Percentiles rank a stretch among this genome's conserved stretches.
Conservation (phyloP, 1,140 invertebrate genomes). For the Stenopsyche tienmushanensis region DNA sequence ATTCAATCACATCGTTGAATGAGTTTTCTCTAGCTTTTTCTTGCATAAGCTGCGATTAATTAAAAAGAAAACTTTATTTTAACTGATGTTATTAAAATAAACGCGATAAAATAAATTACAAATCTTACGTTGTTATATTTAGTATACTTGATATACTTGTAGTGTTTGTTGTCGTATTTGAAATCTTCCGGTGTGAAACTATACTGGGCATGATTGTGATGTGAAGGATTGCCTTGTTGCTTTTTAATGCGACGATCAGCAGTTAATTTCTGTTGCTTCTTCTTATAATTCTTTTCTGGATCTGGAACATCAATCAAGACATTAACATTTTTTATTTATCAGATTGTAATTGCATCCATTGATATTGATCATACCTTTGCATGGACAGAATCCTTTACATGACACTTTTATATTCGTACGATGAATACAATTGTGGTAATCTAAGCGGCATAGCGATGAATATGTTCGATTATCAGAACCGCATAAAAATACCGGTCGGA, state of each 20-base stretch:
- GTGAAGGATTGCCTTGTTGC: constrained; percentile 23
- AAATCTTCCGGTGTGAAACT: constrained; percentile 75
- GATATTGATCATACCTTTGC: constrained; percentile 62
- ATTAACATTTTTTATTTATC: background rate
- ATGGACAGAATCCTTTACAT: constrained; percentile 89
- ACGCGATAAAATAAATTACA: background rate
- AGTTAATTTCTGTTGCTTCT: constrained; percentile 35
- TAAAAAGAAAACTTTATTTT: constrained; percentile 21
- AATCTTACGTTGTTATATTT: constrained; percentile 66
- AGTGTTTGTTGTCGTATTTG: constrained; percentile 79
- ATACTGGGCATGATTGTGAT: constrained; percentile 51
- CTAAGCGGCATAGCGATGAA: constrained; percentile 83
- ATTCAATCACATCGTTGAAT: constrained; percentile 38
- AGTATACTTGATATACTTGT: constrained; percentile 77
- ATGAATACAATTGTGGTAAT: constrained; percentile 92
- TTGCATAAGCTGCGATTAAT: constrained; percentile 35
- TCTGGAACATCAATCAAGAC: constrained; percentile 6
- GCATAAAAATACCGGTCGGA: constrained; percentile 79
- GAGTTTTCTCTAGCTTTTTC: constrained; percentile 38
- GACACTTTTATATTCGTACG: constrained; percentile 69
- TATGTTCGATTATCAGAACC: constrained; percentile 91
- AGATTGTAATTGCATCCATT: background rate
- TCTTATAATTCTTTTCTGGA: constrained; percentile 33
- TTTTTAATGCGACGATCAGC: constrained; percentile 41
- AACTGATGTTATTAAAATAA: background rate